Evolutionary conservation across 2,113 vertebrate genomes (phyloP).

Genomic region (Catharus minimus): DNA sequence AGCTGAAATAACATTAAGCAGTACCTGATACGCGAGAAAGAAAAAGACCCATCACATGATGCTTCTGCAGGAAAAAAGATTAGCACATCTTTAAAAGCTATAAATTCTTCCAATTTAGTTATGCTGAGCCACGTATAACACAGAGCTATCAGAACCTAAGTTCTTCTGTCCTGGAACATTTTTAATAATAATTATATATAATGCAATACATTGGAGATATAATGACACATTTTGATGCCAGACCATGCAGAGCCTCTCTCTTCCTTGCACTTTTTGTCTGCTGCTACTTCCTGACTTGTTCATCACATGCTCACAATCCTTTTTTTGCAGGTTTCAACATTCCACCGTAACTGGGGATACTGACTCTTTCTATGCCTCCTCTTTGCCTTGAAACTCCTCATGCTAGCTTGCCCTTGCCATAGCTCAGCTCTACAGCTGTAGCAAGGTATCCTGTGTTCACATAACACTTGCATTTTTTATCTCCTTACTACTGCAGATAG

Average conservation of each 20-base stretch:
- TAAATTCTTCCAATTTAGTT: not conserved
- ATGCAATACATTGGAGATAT: not conserved
- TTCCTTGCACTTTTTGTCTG: not conserved
- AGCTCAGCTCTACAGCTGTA: not conserved
- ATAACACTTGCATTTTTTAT: not conserved
- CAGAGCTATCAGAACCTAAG: not conserved
- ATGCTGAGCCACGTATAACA: not conserved
- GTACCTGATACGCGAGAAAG: not conserved
- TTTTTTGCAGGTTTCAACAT: not conserved
- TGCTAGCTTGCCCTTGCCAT: not conserved
- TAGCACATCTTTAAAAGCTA: not conserved
- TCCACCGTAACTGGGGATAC: not conserved
- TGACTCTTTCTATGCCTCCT: not conserved
- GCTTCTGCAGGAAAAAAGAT: not conserved
- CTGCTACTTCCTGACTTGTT: not conserved
- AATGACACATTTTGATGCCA: constrained; percentile 10
- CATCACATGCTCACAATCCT: not conserved
- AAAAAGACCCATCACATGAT: not conserved
- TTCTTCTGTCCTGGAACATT: not conserved
- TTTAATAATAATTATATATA: not conserved
- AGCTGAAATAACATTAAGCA: not conserved
- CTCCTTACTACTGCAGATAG: not conserved
- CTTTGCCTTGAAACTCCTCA: not conserved
- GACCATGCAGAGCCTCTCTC: not conserved
- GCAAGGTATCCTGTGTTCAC: not conserved